Evolutionary conservation across 2,888 invertebrate species (phyloP).

Genomic region (Diloba caeruleocephala): DNA sequence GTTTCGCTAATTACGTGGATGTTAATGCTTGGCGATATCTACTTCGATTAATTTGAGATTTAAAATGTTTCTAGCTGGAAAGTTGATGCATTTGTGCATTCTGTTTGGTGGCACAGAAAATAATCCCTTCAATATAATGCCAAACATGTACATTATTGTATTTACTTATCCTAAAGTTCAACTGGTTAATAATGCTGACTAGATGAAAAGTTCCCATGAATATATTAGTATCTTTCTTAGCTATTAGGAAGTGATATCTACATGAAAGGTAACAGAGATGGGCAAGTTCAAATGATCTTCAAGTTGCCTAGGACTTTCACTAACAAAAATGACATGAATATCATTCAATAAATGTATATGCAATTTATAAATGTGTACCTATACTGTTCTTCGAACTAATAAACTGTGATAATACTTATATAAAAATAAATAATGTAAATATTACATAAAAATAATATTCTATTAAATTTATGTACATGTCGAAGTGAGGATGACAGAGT

Average conservation of each 20-base stretch:
- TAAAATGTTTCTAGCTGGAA: too few species aligned
- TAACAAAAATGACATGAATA: constrained; percentile 5
- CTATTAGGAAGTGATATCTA: neutral
- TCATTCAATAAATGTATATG: constrained; percentile 8
- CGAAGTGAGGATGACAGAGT: too few species aligned
- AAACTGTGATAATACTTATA: neutral
- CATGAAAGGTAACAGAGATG: constrained; percentile 1
- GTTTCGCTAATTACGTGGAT: too few species aligned
- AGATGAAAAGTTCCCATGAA: constrained; percentile 8
- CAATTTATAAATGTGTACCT: too few species aligned
- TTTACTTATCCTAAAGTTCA: constrained; percentile 1
- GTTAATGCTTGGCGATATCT: too few species aligned
- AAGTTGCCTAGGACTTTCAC: neutral
- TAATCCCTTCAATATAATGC: too few species aligned
- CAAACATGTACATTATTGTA: neutral
- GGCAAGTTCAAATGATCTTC: constrained; percentile 1
- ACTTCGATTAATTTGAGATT: too few species aligned
- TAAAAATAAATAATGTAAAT: constrained; percentile 26
- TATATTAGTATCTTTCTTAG: constrained; percentile 4
- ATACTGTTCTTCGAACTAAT: too few species aligned
- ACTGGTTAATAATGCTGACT: constrained; percentile 16
- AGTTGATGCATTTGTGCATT: too few species aligned
- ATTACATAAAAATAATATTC: constrained; percentile 14
- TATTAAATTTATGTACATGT: constrained; percentile 10
- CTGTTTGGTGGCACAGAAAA: too few species aligned